Percentiles rank a stretch among this genome's conserved stretches.
These are phyloP conservation scores for Pogonomyrmex californicus DNA, from an alignment of 1,140 invertebrate species.

Conservation along the genomic window DNA sequence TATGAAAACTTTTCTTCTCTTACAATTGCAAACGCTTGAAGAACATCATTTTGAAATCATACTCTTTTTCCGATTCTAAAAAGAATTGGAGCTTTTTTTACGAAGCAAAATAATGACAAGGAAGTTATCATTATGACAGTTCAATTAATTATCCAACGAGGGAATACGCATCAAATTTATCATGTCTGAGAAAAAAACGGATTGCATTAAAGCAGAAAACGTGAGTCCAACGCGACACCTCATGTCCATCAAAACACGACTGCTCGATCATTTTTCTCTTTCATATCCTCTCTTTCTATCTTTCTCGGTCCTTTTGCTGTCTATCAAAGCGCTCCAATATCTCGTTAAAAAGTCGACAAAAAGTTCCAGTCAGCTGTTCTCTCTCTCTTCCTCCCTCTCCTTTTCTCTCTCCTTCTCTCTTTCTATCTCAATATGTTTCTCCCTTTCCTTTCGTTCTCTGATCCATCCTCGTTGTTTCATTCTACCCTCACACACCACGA, in stretches of 20 bases:
- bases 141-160: constrained; percentile 28
- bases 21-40: background rate
- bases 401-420: constrained; percentile 65
- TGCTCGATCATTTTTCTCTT: constrained; percentile 41
- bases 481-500: constrained; percentile 50
- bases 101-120: background rate
- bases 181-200: background rate
- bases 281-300: constrained; percentile 66
- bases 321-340: constrained; percentile 76
- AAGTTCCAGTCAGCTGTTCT: constrained; percentile 64
- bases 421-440: constrained; percentile 70
- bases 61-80: background rate
- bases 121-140: background rate
- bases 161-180: background rate
- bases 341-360: constrained; percentile 75
- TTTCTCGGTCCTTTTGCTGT: constrained; percentile 68
- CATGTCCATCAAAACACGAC: constrained; percentile 52
- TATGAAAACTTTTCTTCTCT: background rate
- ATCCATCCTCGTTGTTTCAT: constrained; percentile 66
- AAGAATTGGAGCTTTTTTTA: background rate
- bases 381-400: constrained; percentile 29
- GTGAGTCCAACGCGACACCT: constrained; percentile 9
- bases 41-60: background rate
- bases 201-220: background rate
- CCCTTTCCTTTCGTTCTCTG: constrained; percentile 33